phyloP scores from a whole-genome alignment of 1,140 invertebrate species.

The Drosophila rhopaloa region DNA sequence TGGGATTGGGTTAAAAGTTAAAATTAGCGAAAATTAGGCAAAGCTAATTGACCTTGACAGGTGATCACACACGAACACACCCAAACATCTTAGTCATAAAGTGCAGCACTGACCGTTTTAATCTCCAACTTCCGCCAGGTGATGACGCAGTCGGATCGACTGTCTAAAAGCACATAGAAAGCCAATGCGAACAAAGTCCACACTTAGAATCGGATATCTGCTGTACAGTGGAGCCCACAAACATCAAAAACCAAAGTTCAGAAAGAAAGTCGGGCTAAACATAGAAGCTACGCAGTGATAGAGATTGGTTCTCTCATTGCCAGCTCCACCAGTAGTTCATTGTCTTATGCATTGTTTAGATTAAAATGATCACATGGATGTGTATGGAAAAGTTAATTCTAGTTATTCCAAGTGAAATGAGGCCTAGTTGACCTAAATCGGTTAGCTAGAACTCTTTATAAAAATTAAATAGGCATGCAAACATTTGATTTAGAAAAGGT shows the following conservation, averaged over 20 bases:
- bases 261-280: neutral
- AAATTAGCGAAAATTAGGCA: constrained; percentile 66
- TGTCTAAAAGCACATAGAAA: constrained; percentile 18
- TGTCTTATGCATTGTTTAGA: constrained; percentile 49
- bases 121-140: constrained; percentile 65
- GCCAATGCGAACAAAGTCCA: constrained; percentile 35
- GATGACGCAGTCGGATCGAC: constrained; percentile 39
- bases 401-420: neutral
- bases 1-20: constrained; percentile 16
- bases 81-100: constrained; percentile 39
- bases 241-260: neutral
- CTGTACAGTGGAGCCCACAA: constrained; percentile 2
- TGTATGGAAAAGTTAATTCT: constrained; percentile 15
- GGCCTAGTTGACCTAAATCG: neutral
- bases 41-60: constrained; percentile 72
- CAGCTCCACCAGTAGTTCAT: constrained; percentile 34
- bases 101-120: constrained; percentile 65
- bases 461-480: neutral
- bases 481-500: neutral
- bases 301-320: too few species aligned
- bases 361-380: neutral
- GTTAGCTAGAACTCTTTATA: neutral
- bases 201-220: neutral
- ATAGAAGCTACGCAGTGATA: neutral
- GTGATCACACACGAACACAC: constrained; percentile 28